phyloP scores from a whole-genome alignment of 2,888 invertebrate species.

The Pseudococcus longispinus region DNA sequence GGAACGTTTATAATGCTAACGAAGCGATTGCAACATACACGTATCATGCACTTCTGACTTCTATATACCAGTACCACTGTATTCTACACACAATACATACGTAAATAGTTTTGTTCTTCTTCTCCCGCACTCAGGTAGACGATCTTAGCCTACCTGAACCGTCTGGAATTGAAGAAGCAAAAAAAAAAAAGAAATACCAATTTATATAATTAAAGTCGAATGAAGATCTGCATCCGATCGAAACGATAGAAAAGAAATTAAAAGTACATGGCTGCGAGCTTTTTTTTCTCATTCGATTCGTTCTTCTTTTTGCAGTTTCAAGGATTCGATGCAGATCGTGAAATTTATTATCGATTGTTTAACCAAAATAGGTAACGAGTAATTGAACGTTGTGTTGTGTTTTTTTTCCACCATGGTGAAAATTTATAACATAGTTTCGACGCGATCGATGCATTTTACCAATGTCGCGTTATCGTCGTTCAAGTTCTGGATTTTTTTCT shows the following conservation, averaged over 20 bases:
- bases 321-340: constrained; percentile 20
- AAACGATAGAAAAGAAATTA: constrained; percentile 31
- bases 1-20: constrained; percentile 40
- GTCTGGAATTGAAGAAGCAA: constrained; percentile 10
- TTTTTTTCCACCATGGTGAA: constrained; percentile 2
- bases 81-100: neutral
- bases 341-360: constrained; percentile 32
- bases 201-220: constrained; percentile 42
- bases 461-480: neutral
- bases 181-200: constrained; percentile 7
- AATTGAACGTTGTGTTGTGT: neutral
- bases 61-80: neutral
- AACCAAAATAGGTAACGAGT: constrained; percentile 34
- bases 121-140: neutral
- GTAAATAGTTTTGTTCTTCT: constrained; percentile 7
- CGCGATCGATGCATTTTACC: neutral
- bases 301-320: constrained; percentile 33
- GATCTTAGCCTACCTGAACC: neutral
- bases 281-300: neutral
- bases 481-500: neutral
- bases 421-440: neutral
- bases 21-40: constrained; percentile 19
- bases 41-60: neutral
- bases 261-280: constrained; percentile 9
- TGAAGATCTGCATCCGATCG: constrained; percentile 12